phyloP scores from a whole-genome alignment of 2,888 invertebrate species.

The Drosophila siamana region DNA sequence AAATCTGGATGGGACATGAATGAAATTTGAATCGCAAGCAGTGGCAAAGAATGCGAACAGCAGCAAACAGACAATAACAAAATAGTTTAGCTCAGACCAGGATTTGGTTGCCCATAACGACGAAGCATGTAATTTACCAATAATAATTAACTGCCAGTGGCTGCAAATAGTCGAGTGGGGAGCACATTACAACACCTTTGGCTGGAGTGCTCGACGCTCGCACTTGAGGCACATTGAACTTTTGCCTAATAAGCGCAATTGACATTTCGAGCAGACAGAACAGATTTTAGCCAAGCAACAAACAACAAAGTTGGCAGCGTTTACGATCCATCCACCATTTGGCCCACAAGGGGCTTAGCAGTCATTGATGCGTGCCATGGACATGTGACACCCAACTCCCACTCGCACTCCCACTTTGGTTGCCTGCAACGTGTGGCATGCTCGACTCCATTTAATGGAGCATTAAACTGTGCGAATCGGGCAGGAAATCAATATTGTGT shows the following conservation, averaged over 20 bases:
- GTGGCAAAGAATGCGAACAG: background rate
- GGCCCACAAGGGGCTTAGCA: constrained; percentile 29
- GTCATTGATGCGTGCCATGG: constrained; percentile 51
- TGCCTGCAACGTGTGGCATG: constrained; percentile 1
- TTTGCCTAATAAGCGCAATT: constrained; percentile 73
- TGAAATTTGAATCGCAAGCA: background rate
- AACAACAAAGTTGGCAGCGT: constrained; percentile 30
- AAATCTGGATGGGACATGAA: constrained; percentile 3
- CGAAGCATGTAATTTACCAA: background rate
- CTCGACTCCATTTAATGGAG: constrained; percentile 46
- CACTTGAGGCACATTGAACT: constrained; percentile 64
- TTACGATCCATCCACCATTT: background rate
- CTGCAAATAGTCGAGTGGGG: constrained; percentile 23
- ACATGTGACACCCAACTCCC: constrained; percentile 36
- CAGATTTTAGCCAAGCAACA: constrained; percentile 29
- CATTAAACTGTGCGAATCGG: constrained; percentile 68
- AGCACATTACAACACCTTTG: constrained; percentile 30
- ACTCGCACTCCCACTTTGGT: constrained; percentile 9
- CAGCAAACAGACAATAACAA: background rate
- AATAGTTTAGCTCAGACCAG: background rate
- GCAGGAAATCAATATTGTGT: constrained; percentile 61
- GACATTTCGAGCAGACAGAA: constrained; percentile 62
- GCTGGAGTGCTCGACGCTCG: constrained; percentile 22
- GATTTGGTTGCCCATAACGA: background rate
- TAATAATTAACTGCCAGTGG: constrained; percentile 21